phyloP scores from a whole-genome alignment of 2,113 vertebrate species.

The Cavia porcellus region DNA sequence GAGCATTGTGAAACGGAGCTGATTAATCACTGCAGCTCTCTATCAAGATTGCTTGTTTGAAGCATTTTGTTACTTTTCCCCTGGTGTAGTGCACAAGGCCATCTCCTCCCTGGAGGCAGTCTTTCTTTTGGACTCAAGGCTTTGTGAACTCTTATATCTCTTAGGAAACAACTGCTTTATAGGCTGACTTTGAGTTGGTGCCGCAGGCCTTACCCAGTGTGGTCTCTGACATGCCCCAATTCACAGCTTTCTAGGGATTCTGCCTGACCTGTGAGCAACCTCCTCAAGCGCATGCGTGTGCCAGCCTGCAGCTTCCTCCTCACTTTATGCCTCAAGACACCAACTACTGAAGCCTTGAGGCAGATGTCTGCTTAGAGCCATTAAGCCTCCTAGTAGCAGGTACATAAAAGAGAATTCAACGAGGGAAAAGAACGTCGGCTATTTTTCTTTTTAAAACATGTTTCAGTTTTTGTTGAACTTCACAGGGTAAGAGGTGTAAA shows the following conservation, averaged over 20 bases:
- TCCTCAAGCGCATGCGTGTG: neutral
- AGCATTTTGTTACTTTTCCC: neutral
- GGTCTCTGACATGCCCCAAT: neutral
- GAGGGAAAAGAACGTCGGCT: neutral
- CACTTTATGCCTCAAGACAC: neutral
- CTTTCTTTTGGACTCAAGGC: neutral
- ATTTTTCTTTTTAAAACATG: neutral
- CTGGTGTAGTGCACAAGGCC: neutral
- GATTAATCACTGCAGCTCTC: neutral
- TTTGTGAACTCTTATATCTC: neutral
- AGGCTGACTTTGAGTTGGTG: slow-evolving; percentile 32
- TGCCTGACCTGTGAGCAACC: neutral
- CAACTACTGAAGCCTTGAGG: neutral
- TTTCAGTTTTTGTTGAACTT: slow-evolving; percentile 41
- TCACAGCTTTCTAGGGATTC: neutral
- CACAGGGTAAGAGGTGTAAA: neutral
- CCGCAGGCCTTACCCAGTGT: neutral
- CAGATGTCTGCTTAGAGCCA: neutral
- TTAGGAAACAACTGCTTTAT: neutral
- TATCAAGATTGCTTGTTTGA: neutral
- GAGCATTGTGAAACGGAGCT: neutral
- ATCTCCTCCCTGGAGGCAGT: neutral
- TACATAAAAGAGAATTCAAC: neutral
- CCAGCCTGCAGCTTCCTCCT: neutral
- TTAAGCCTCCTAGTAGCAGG: neutral